phyloP scores from a whole-genome alignment of 2,797 vertebrate species.

The Parauchenoglanis ngamensis region DNA sequence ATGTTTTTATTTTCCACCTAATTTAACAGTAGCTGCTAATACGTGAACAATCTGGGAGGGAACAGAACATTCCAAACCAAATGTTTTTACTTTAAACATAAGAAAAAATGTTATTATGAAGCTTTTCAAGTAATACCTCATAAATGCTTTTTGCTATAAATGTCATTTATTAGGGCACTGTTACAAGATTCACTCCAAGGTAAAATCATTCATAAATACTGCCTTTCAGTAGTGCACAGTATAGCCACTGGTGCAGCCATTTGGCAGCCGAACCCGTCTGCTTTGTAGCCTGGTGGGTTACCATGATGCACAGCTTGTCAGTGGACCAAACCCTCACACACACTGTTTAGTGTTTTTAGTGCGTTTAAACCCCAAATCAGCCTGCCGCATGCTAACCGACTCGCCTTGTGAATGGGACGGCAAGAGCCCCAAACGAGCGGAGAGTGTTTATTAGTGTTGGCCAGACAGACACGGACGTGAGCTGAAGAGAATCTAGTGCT shows the following conservation, averaged over 20 bases:
- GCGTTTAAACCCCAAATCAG: slow-evolving; percentile 70
- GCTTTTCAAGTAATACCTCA: background rate
- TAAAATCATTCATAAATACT: background rate
- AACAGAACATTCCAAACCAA: background rate
- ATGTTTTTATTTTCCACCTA: background rate
- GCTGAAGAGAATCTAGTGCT: background rate
- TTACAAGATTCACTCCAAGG: background rate
- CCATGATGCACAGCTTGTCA: slow-evolving; percentile 25
- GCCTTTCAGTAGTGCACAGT: background rate
- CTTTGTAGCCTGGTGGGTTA: slow-evolving; percentile 16
- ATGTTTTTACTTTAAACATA: background rate
- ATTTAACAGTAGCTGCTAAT: background rate
- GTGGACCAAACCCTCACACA: slow-evolving; percentile 45
- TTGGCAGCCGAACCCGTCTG: background rate
- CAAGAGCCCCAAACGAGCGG: slow-evolving; percentile 39
- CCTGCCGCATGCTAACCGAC: slow-evolving; percentile 44
- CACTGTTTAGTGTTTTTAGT: slow-evolving; percentile 62
- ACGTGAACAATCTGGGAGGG: too few species aligned
- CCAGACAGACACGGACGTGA: slow-evolving; percentile 33
- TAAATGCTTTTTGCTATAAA: background rate
- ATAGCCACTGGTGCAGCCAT: background rate
- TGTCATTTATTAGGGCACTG: background rate
- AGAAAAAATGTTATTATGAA: background rate
- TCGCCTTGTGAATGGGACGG: slow-evolving; percentile 38
- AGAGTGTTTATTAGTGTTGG: slow-evolving; percentile 57